phyloP scores from a whole-genome alignment of 2,113 vertebrate genomes.

The Willisornis vidua region DNA sequence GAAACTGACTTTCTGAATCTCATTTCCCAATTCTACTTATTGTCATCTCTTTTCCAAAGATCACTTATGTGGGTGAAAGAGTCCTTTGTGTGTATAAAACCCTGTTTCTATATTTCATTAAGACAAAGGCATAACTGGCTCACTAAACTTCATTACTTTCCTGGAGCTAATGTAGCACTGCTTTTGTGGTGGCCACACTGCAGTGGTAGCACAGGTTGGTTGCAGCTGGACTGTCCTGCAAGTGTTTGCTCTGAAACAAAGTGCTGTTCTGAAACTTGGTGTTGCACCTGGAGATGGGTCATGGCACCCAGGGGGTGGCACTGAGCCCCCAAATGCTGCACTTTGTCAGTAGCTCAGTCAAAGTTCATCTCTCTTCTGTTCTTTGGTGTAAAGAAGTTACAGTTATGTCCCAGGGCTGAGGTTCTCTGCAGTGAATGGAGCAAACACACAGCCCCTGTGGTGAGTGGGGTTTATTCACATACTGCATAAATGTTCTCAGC shows the following conservation, averaged over 20 bases:
- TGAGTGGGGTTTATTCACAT: not conserved
- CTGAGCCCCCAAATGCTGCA: not conserved
- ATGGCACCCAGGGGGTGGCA: conserved; percentile 5
- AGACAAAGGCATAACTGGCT: conserved; percentile 17
- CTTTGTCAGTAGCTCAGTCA: not conserved
- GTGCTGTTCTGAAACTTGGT: not conserved
- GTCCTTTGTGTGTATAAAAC: not conserved
- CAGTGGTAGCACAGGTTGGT: not conserved
- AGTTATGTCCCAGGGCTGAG: not conserved
- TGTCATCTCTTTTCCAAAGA: not conserved
- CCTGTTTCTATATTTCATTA: not conserved
- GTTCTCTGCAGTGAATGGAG: not conserved
- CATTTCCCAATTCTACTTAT: not conserved
- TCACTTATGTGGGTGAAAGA: not conserved
- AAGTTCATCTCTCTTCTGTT: not conserved
- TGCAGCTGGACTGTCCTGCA: not conserved
- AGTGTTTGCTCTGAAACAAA: not conserved
- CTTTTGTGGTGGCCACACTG: not conserved
- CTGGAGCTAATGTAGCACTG: not conserved
- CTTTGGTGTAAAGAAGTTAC: not conserved
- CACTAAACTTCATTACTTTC: conserved; percentile 35
- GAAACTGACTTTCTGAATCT: not conserved
- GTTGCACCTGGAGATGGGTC: not conserved
- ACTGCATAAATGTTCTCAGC: accelerated
- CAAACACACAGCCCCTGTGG: accelerated